Evolutionary conservation across 2,113 vertebrate genomes (phyloP).

Genomic region (Miniopterus natalensis): DNA sequence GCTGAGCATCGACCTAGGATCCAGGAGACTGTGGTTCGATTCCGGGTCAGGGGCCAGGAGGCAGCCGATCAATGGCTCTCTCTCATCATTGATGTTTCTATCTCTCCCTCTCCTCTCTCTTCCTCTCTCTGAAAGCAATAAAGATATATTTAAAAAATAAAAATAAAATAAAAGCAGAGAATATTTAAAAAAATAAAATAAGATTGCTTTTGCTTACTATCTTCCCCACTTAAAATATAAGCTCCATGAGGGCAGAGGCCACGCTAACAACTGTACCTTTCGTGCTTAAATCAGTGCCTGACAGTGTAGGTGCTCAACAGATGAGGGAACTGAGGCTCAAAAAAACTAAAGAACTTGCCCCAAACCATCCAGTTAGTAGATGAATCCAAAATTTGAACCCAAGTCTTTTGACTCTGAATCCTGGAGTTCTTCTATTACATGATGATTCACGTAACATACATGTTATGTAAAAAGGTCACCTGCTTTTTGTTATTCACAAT

Average conservation of each 20-base stretch:
- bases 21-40: too few relatives aligned
- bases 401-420: not conserved
- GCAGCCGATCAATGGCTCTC: too few relatives aligned
- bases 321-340: not conserved
- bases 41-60: too few relatives aligned
- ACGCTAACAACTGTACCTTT: not conserved
- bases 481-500: slow-evolving; percentile 35
- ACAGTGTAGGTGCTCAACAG: not conserved
- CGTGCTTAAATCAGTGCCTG: not conserved
- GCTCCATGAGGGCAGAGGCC: not conserved
- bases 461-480: not conserved
- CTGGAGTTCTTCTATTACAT: not conserved
- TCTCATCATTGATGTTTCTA: too few relatives aligned
- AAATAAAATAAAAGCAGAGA: too few relatives aligned
- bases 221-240: not conserved
- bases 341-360: not conserved
- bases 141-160: too few relatives aligned
- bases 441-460: not conserved
- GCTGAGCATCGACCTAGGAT: too few relatives aligned
- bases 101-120: too few relatives aligned
- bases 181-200: too few relatives aligned
- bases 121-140: too few relatives aligned
- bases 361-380: not conserved
- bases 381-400: not conserved
- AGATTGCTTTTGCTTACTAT: not conserved